Evolutionary conservation across 2,888 invertebrate species (phyloP), one percentile per base, ranked within the genome.

Genomic region (Tenodera sinensis): DNA sequence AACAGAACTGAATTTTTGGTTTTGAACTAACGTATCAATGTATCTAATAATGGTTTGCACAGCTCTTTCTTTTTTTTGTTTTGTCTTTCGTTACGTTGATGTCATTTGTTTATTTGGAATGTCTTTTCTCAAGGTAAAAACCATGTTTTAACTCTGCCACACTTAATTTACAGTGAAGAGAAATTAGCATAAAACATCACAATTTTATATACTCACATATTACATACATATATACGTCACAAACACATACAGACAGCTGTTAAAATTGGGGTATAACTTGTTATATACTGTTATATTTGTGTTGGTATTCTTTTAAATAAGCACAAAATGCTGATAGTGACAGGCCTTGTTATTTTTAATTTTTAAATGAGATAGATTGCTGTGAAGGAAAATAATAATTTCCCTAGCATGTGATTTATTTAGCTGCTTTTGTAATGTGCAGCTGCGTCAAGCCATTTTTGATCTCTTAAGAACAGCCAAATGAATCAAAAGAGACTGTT

Each of bases 1-100:
- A 71, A 20, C 54, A 42, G 12, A 42, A 42, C 42, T 42, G 12
- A 34, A 88, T 84, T 83, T n/a, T 89, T 28, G 54, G 20, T 83
- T 81, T 27, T 30, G 71, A 89, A 89, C 83, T 89, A 85, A 86
- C 83, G 86, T 42, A 87, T 89, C 83, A 86, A 89, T 85, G 83
- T 83, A 83, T 85, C 83, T 89, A 83, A 82, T 85, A 15, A 87
- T 85, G 82, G 83, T 28, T 86, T 85, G 85, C 83, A 83, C 34
- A 82, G 27, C 82, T 12, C 82, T 8, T 82, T 20, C 84, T 71
- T 84, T 81, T 34, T 42, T 89, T 71, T 89, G 14, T 84, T 27
- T 87, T 88, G 9, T n/a, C n/a, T n/a, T n/a, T n/a, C 84, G 84
- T 88, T 83, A 83, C 83, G 27, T 88, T 82, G 47, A 27, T 88